Evolutionary conservation across 1,140 invertebrate species (phyloP).

Genomic region (Subanguina moxae): DNA sequence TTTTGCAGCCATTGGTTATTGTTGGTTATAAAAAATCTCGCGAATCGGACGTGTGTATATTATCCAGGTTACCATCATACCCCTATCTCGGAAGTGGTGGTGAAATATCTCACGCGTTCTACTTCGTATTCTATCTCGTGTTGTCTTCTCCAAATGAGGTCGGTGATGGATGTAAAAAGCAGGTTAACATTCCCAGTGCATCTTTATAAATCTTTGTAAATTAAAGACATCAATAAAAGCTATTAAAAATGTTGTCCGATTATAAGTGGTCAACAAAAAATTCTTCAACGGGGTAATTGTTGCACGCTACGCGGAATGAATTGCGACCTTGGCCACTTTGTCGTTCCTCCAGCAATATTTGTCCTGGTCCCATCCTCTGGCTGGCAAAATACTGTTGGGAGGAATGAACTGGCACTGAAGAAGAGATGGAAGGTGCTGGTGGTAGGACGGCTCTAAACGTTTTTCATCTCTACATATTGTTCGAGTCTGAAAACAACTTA

Average conservation of each 20-base stretch:
- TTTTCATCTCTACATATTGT: not conserved
- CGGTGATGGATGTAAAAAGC: too few relatives aligned
- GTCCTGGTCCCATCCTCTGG: not conserved
- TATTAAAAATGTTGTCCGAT: not conserved
- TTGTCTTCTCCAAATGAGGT: too few relatives aligned
- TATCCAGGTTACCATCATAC: too few relatives aligned
- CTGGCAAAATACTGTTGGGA: not conserved
- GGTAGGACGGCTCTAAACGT: conserved; percentile 17
- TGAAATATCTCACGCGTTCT: too few relatives aligned
- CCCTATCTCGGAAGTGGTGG: too few relatives aligned
- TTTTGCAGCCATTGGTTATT: too few relatives aligned
- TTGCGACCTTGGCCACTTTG: not conserved
- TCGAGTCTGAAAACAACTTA: conserved; percentile 6
- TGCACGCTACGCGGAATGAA: not conserved
- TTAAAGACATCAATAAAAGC: not conserved
- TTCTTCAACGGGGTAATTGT: conserved; percentile 1
- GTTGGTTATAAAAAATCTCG: too few relatives aligned
- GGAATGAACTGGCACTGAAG: conserved; percentile 1
- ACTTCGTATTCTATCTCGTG: too few relatives aligned
- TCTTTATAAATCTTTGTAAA: too few relatives aligned
- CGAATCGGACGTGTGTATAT: too few relatives aligned
- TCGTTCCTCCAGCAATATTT: not conserved
- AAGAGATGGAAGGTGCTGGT: conserved; percentile 21
- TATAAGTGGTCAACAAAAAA: conserved; percentile 1
- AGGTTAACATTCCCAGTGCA: too few relatives aligned